Percentiles rank a stretch among this genome's conserved stretches.
Conservation (phyloP, 1,140 invertebrate genomes). For the Bombus superbus region DNA sequence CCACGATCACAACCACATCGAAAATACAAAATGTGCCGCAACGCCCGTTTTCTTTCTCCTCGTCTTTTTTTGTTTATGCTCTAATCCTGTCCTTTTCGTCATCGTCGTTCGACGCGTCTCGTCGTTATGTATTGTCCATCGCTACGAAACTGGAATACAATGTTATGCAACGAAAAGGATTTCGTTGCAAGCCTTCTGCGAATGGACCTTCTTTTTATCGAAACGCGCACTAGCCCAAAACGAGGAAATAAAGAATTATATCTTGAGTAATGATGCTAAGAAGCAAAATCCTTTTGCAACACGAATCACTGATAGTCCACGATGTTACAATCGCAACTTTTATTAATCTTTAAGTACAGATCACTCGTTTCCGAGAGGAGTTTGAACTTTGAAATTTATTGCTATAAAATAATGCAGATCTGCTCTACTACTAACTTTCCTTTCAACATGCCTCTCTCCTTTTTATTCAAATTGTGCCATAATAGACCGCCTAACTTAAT, state of each 20-base stretch:
- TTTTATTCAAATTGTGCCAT: background rate
- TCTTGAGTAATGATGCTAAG: background rate
- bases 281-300: background rate
- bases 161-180: slow-evolving; percentile 2
- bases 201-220: slow-evolving; percentile 15
- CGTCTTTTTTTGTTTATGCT: background rate
- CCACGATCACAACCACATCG: slow-evolving; percentile 13
- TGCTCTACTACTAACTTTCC: background rate
- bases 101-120: background rate
- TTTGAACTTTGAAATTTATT: background rate
- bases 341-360: background rate
- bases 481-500: background rate
- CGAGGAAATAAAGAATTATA: background rate
- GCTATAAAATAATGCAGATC: background rate
- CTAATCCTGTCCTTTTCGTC: slow-evolving; percentile 12
- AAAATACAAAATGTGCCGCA: slow-evolving; percentile 11
- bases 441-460: background rate
- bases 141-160: background rate
- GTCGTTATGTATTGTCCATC: background rate
- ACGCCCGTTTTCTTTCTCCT: background rate
- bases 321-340: background rate
- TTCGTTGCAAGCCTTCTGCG: background rate
- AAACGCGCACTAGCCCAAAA: background rate
- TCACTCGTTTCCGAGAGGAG: background rate
- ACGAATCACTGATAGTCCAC: background rate